A percentile compares a stretch with the other conserved stretches of the same genome.
These are phyloP conservation scores for Agrenia bidenticulata DNA, from an alignment of 2,888 invertebrate genomes.

Conservation along the genomic window DNA sequence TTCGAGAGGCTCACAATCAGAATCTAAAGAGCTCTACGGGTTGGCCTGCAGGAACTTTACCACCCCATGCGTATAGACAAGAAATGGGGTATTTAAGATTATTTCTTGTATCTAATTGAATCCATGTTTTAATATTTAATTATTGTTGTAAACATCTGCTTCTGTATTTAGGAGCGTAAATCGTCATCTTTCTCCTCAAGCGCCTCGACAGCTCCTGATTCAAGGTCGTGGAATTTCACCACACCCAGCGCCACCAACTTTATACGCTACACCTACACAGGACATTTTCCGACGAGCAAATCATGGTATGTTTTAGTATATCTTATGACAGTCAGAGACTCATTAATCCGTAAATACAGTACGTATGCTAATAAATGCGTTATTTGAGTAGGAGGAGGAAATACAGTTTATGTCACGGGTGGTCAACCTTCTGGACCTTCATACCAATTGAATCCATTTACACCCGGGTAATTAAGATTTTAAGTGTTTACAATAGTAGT, in stretches of 20 bases:
- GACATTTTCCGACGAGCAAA: constrained; percentile 47
- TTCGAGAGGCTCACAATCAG: constrained; percentile 50
- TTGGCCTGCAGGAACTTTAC: constrained; percentile 46
- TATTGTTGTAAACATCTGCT: constrained; percentile 4
- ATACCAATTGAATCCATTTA: constrained; percentile 59
- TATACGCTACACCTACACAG: constrained; percentile 48
- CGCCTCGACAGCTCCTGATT: constrained; percentile 47
- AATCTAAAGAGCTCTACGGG: constrained; percentile 44
- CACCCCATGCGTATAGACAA: constrained; percentile 48
- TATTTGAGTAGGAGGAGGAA: constrained; percentile 40
- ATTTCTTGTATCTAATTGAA: background rate
- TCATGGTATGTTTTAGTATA: constrained; percentile 45
- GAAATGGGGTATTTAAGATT: constrained; percentile 38
- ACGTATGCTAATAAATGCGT: constrained; percentile 1
- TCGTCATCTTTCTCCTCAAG: constrained; percentile 51
- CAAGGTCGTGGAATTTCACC: constrained; percentile 48
- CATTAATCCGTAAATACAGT: too few relatives aligned
- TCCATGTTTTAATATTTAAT: constrained; percentile 5
- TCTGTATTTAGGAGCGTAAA: too few relatives aligned
- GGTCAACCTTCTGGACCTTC: constrained; percentile 41
- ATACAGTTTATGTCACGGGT: constrained; percentile 50
- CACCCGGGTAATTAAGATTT: constrained; percentile 53
- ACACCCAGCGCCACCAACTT: constrained; percentile 44
- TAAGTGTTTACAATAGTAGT: background rate
- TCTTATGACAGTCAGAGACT: too few relatives aligned